phyloP scores from a whole-genome alignment of 2,797 vertebrate species.

The Sus cebifrons region DNA sequence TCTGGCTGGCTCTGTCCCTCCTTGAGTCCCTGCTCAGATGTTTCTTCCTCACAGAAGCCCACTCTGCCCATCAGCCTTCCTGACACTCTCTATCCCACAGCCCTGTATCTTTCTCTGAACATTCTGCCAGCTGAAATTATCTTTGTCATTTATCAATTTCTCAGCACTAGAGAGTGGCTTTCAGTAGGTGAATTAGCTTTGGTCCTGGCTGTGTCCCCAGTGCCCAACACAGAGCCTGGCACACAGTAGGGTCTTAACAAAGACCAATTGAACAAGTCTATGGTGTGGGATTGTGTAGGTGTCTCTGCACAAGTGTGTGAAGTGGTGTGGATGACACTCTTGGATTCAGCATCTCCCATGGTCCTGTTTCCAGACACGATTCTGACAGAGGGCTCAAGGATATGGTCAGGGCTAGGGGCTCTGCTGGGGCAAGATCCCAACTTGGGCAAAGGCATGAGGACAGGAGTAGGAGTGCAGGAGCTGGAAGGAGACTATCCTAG shows the following conservation, averaged over 20 bases:
- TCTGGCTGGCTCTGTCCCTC: not conserved
- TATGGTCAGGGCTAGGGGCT: not conserved
- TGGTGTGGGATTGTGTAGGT: no score
- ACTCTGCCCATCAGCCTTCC: not conserved
- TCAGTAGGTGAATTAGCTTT: not conserved
- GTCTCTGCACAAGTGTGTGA: not conserved
- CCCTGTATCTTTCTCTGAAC: not conserved
- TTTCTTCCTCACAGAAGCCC: not conserved
- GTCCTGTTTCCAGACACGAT: no score
- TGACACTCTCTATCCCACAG: not conserved
- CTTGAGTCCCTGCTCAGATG: not conserved
- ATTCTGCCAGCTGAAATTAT: no score
- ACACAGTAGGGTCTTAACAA: not conserved
- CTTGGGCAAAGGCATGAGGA: not conserved
- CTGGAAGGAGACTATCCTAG: not conserved
- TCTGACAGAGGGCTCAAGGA: not conserved
- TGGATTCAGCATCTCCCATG: not conserved
- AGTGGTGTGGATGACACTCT: not conserved
- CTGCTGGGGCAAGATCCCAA: not conserved
- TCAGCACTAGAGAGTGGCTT: not conserved
- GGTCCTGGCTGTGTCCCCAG: not conserved
- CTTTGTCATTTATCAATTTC: not conserved
- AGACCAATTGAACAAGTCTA: no score
- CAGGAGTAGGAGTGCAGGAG: not conserved
- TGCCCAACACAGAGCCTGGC: not conserved